A percentile compares a stretch with the other conserved stretches of the same genome.
phyloP scores from a whole-genome alignment of 2,113 vertebrate species.

The Heloderma charlesbogerti region DNA sequence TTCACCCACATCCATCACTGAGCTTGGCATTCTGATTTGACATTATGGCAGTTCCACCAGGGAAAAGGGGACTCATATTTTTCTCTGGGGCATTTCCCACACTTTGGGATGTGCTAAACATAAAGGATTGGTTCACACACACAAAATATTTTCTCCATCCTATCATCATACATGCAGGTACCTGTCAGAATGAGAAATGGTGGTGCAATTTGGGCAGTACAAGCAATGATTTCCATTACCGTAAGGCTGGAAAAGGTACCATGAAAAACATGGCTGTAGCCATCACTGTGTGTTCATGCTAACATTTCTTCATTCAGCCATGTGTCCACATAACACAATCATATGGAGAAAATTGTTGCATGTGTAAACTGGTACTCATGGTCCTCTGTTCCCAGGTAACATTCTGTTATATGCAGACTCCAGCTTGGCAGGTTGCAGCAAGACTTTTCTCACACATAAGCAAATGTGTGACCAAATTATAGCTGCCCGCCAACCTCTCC shows the following conservation, averaged over 20 bases:
- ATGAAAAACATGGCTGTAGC: neutral
- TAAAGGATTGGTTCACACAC: neutral
- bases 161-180: neutral
- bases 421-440: neutral
- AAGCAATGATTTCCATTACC: neutral
- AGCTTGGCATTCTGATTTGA: neutral
- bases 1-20: neutral
- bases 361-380: neutral
- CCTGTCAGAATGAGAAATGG: neutral
- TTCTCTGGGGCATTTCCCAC: neutral
- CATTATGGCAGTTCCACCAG: neutral
- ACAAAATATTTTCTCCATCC: neutral
- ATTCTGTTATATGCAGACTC: neutral
- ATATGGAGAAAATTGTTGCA: neutral
- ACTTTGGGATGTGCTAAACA: neutral
- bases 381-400: neutral
- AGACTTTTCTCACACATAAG: slow-evolving; percentile 1
- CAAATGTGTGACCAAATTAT: slow-evolving; percentile 22
- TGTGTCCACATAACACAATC: neutral
- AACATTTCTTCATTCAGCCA: neutral
- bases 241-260: neutral
- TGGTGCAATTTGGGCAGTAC: neutral
- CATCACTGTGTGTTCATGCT: neutral
- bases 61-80: neutral
- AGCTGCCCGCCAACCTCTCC: neutral